These are phyloP conservation scores for Agrochola lychnidis DNA, from an alignment of 2,888 invertebrate species.

Conservation along the genomic window DNA sequence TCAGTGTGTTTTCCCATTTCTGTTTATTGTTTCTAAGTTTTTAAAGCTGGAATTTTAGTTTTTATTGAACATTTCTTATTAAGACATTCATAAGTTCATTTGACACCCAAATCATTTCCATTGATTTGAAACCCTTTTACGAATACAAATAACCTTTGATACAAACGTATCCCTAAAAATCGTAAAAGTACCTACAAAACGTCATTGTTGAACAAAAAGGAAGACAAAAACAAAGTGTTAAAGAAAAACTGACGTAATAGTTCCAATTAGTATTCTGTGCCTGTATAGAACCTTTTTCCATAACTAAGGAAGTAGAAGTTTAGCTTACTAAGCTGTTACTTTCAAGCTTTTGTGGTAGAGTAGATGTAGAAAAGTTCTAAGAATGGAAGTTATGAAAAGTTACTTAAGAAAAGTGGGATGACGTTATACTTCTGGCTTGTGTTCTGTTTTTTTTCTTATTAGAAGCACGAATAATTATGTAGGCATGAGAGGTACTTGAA, in stretches of 20 bases:
- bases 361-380: constrained; percentile 38
- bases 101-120: background rate
- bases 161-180: background rate
- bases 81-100: background rate
- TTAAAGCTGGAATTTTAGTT: background rate
- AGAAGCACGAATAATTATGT: background rate
- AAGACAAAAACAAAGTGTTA: background rate
- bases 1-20: no score
- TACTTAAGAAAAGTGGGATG: constrained; percentile 17
- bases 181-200: background rate
- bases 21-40: no score
- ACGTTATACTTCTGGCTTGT: constrained; percentile 10
- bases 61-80: background rate
- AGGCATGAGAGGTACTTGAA: background rate
- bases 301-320: constrained; percentile 32
- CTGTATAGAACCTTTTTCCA: constrained; percentile 33
- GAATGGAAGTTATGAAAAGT: constrained; percentile 44
- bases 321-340: constrained; percentile 51
- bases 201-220: background rate
- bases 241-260: constrained; percentile 19
- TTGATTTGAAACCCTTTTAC: background rate
- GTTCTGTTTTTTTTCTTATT: constrained; percentile 2
- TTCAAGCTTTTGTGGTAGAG: constrained; percentile 28
- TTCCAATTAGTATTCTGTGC: constrained; percentile 48
- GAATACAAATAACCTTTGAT: constrained; percentile 1